Evolutionary conservation across 2,797 vertebrate genomes (phyloP).

Genomic region (Melanotaenia nigrans): DNA sequence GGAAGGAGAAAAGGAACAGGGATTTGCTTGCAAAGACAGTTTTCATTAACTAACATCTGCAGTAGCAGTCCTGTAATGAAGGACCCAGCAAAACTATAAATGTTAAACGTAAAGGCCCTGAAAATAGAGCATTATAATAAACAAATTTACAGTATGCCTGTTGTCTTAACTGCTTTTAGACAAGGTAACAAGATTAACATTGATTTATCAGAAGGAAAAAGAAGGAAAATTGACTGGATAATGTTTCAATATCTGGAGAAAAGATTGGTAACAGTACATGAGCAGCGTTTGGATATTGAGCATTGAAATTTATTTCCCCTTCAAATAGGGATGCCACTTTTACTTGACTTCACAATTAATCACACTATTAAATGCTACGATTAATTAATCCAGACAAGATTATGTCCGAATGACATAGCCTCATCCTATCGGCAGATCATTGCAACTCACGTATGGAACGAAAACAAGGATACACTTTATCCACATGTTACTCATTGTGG

Average conservation of each 20-base stretch:
- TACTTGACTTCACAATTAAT: no score
- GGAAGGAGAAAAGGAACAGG: neutral
- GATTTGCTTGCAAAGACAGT: no score
- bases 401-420: no score
- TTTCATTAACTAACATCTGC: neutral
- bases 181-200: constrained; percentile 26
- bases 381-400: no score
- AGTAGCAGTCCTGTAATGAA: constrained; percentile 1
- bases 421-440: no score
- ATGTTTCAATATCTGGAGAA: constrained; percentile 37
- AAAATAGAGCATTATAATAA: constrained; percentile 1
- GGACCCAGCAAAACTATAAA: neutral
- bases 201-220: constrained; percentile 33
- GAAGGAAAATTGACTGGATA: constrained; percentile 15
- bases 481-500: no score
- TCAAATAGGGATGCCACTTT: no score
- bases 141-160: constrained; percentile 3
- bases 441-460: no score
- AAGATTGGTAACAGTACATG: constrained; percentile 34
- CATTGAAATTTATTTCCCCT: neutral
- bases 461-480: no score
- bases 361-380: no score
- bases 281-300: constrained; percentile 20
- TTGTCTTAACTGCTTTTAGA: constrained; percentile 17
- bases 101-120: neutral